These are phyloP conservation scores for Pangasianodon hypophthalmus DNA, from an alignment of 2,113 vertebrate genomes.

Conservation along the genomic window DNA sequence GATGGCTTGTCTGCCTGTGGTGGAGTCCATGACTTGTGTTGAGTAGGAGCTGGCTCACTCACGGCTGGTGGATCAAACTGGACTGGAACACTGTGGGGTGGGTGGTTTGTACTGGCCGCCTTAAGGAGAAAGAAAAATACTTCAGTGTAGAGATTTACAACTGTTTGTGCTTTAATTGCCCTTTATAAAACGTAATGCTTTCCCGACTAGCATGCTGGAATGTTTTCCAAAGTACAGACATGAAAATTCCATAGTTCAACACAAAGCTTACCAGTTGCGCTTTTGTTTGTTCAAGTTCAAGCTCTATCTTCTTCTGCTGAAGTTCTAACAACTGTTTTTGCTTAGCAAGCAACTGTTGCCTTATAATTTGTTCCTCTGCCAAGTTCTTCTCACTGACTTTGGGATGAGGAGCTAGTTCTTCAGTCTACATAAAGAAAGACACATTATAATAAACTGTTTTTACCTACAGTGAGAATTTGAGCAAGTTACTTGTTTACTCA, in stretches of 20 bases:
- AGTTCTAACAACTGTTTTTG: constrained; percentile 98
- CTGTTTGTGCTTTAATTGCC: background rate
- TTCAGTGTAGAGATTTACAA: background rate
- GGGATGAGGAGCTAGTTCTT: constrained; percentile 77
- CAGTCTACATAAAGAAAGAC: constrained; percentile 77
- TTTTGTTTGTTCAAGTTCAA: constrained; percentile 98
- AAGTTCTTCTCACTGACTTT: constrained; percentile 82
- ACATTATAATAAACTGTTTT: background rate
- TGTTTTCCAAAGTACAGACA: background rate
- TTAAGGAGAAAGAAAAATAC: constrained; percentile 44
- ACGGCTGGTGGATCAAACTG: constrained; percentile 58
- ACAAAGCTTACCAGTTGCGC: constrained; percentile 90
- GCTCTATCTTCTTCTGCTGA: constrained; percentile 97
- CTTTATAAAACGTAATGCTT: background rate
- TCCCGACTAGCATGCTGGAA: background rate
- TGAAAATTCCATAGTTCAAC: background rate
- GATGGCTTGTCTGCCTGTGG: constrained; percentile 82
- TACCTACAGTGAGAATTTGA: background rate
- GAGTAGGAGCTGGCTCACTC: constrained; percentile 67
- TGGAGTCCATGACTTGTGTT: constrained; percentile 78
- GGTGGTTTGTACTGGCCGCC: constrained; percentile 59
- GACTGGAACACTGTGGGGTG: constrained; percentile 26
- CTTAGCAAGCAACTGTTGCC: constrained; percentile 95
- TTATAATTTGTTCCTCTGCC: constrained; percentile 94
- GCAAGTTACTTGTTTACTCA: background rate